phyloP scores from a whole-genome alignment of 2,888 invertebrate genomes.

The Drosophila pullipes region DNA sequence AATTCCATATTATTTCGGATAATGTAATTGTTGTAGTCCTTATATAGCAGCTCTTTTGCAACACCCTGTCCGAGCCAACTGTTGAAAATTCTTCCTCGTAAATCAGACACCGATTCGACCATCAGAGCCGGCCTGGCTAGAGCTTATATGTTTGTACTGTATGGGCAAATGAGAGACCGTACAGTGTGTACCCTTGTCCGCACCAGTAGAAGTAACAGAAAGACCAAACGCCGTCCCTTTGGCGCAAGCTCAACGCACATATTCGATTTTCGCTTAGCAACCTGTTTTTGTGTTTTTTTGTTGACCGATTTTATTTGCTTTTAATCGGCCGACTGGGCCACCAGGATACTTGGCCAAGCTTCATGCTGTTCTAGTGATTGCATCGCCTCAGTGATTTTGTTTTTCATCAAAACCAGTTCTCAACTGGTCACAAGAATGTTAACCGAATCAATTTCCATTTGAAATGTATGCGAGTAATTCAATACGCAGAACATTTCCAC shows the following conservation, averaged over 20 bases:
- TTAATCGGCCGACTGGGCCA: constrained; percentile 64
- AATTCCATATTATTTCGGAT: not conserved
- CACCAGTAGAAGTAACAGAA: not conserved
- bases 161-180: not conserved
- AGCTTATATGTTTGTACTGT: not conserved
- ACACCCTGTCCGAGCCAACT: constrained; percentile 32
- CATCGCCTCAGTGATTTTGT: constrained; percentile 58
- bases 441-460: constrained; percentile 64
- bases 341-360: constrained; percentile 35
- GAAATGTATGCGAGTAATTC: constrained; percentile 42
- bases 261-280: constrained; percentile 16
- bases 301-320: constrained; percentile 68
- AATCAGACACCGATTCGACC: constrained; percentile 26
- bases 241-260: constrained; percentile 9
- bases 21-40: not conserved
- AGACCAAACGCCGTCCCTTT: not conserved
- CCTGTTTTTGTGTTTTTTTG: constrained; percentile 31
- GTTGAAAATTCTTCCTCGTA: constrained; percentile 18
- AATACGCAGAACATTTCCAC: constrained; percentile 32
- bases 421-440: constrained; percentile 21
- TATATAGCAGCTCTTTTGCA: not conserved
- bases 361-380: constrained; percentile 11
- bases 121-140: constrained; percentile 1
- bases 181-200: not conserved
- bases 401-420: constrained; percentile 38